Evolutionary conservation across 1,140 invertebrate genomes (phyloP).

Genomic region (Melanaphis sacchari): DNA sequence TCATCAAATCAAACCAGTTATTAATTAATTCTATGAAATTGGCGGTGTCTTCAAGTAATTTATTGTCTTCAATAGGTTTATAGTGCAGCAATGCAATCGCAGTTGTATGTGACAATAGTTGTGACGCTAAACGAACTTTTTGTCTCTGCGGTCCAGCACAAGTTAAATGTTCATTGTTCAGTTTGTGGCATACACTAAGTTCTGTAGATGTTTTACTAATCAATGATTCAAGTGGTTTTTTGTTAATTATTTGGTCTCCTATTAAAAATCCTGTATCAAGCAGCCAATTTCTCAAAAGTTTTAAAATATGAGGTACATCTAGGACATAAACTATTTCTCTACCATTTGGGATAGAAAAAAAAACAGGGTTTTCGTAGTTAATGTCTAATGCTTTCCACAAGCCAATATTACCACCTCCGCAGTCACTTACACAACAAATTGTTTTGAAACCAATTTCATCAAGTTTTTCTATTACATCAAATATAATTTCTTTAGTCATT

Average conservation of each 20-base stretch:
- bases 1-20: background rate
- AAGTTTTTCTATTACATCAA: constrained; percentile 61
- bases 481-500: constrained; percentile 62
- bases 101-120: constrained; percentile 55
- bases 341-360: constrained; percentile 60
- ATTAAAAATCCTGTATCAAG: constrained; percentile 61
- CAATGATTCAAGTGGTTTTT: constrained; percentile 58
- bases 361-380: constrained; percentile 58
- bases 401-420: constrained; percentile 61
- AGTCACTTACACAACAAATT: constrained; percentile 63
- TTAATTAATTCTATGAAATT: background rate
- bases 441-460: constrained; percentile 62
- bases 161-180: constrained; percentile 57
- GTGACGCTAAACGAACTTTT: constrained; percentile 59
- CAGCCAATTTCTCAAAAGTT: constrained; percentile 62
- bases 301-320: constrained; percentile 62
- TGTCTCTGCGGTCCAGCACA: constrained; percentile 58
- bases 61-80: background rate
- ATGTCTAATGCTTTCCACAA: constrained; percentile 63
- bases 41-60: background rate
- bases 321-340: constrained; percentile 60
- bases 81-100: constrained; percentile 10
- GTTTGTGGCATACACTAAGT: constrained; percentile 59
- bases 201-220: constrained; percentile 56
- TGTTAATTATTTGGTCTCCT: constrained; percentile 56